Conservation (phyloP, 2,888 invertebrate species). For the Drosophila neutralis region DNA sequence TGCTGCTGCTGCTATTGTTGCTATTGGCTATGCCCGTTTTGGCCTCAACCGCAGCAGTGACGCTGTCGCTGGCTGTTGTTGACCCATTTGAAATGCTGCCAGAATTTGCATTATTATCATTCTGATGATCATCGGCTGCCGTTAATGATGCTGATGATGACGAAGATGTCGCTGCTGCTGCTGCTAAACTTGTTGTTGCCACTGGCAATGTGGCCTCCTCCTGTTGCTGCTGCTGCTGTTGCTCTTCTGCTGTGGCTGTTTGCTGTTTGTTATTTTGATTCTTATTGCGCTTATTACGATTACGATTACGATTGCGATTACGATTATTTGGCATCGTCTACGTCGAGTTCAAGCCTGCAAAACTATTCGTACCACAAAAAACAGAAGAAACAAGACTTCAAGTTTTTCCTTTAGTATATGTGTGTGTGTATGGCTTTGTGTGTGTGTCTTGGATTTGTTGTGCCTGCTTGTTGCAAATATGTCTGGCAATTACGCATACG, state of each 20-base stretch:
- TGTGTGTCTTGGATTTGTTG: slow-evolving; percentile 37
- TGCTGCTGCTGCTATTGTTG: slow-evolving; percentile 10
- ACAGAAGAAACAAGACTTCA: slow-evolving; percentile 28
- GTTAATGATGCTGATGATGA: slow-evolving; percentile 32
- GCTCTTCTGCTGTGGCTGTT: slow-evolving; percentile 10
- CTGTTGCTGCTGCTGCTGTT: slow-evolving; percentile 1
- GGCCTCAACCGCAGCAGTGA: slow-evolving; percentile 40
- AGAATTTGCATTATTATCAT: slow-evolving; percentile 72
- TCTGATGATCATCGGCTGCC: slow-evolving; percentile 25
- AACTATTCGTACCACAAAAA: slow-evolving; percentile 28
- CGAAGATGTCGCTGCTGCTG: slow-evolving; percentile 23
- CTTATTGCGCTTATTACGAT: slow-evolving; percentile 79
- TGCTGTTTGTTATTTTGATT: slow-evolving; percentile 63
- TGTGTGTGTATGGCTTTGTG: slow-evolving; percentile 19
- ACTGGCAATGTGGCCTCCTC: slow-evolving; percentile 16
- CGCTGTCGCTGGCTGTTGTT: slow-evolving; percentile 40
- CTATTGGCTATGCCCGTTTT: slow-evolving; percentile 39
- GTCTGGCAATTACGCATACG: slow-evolving; percentile 62
- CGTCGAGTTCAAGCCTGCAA: slow-evolving; percentile 44
- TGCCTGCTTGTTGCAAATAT: slow-evolving; percentile 43
- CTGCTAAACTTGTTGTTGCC: slow-evolving; percentile 3
- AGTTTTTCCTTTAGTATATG: slow-evolving; percentile 14
- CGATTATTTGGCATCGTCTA: slow-evolving; percentile 82
- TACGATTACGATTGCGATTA: slow-evolving; percentile 78
- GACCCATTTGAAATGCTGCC: slow-evolving; percentile 76